Percentiles rank a stretch among this genome's conserved stretches.
These are phyloP conservation scores for Planiliza haematocheilus DNA, from an alignment of 2,113 vertebrate genomes.

Conservation along the genomic window DNA sequence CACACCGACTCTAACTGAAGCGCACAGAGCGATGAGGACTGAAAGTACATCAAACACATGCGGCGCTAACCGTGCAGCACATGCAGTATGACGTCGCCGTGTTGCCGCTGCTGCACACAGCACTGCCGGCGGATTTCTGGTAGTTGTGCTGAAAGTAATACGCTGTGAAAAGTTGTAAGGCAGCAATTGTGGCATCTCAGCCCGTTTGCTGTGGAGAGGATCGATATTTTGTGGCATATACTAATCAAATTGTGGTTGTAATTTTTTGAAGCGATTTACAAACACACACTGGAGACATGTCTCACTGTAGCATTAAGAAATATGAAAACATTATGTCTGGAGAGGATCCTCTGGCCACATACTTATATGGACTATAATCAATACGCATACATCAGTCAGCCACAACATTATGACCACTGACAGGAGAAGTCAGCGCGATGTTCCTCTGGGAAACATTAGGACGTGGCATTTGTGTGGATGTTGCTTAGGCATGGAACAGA, in stretches of 20 bases:
- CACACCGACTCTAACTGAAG: conserved; percentile 66
- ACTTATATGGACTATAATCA: too few species aligned
- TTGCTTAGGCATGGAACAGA: too few species aligned
- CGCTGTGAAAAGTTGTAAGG: not conserved
- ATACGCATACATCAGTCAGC: too few species aligned
- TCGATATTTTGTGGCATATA: not conserved
- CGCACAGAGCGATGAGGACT: conserved; percentile 45
- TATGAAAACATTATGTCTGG: not conserved
- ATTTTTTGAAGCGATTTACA: not conserved
- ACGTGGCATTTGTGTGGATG: too few species aligned
- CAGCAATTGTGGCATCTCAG: too few species aligned
- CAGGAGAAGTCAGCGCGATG: too few species aligned
- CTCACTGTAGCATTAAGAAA: too few species aligned
- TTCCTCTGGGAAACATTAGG: too few species aligned
- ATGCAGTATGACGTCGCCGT: conserved; percentile 1
- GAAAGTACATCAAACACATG: conserved; percentile 64
- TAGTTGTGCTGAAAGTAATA: not conserved
- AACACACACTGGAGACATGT: not conserved
- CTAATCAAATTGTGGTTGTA: not conserved
- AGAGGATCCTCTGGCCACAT: not conserved
- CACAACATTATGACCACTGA: too few species aligned
- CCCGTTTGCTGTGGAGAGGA: not conserved
- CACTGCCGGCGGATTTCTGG: not conserved
- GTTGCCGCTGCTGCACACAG: not conserved
- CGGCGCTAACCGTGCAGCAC: conserved; percentile 18